These are phyloP conservation scores for Formicarius rufipectus DNA, from an alignment of 2,113 vertebrate species.

Conservation along the genomic window DNA sequence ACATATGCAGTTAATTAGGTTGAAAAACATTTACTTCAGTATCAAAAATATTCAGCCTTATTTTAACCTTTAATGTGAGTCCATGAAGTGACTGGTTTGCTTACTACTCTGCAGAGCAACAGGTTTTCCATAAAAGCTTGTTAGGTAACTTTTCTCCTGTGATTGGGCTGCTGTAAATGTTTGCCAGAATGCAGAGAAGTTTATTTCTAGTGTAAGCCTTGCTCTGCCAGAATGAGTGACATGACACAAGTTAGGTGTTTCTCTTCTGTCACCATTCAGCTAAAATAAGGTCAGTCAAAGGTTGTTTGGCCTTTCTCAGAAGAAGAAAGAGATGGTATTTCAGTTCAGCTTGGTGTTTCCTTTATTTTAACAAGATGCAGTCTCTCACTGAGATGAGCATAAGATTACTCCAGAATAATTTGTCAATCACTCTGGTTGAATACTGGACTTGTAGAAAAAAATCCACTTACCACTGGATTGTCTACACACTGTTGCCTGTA, in stretches of 20 bases:
- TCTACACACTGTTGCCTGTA: neutral
- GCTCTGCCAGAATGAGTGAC: neutral
- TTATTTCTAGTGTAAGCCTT: neutral
- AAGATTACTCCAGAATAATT: neutral
- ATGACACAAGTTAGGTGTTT: neutral
- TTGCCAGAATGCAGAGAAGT: neutral
- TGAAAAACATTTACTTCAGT: neutral
- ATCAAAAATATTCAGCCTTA: neutral
- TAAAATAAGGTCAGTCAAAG: neutral
- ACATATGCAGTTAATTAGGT: neutral
- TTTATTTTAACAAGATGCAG: neutral
- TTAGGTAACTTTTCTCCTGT: neutral
- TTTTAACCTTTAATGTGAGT: neutral
- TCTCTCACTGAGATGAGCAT: neutral
- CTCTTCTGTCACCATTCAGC: fast-evolving
- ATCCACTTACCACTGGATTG: neutral
- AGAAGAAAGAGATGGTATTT: neutral
- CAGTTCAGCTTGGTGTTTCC: neutral
- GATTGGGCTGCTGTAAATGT: neutral
- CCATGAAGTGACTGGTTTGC: neutral
- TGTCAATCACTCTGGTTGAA: neutral
- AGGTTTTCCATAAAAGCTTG: neutral
- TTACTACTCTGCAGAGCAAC: neutral
- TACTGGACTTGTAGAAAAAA: neutral
- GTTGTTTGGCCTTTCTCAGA: neutral